Evolutionary conservation across 1,140 invertebrate species (phyloP).

Genomic region (Heliothis subflexa): DNA sequence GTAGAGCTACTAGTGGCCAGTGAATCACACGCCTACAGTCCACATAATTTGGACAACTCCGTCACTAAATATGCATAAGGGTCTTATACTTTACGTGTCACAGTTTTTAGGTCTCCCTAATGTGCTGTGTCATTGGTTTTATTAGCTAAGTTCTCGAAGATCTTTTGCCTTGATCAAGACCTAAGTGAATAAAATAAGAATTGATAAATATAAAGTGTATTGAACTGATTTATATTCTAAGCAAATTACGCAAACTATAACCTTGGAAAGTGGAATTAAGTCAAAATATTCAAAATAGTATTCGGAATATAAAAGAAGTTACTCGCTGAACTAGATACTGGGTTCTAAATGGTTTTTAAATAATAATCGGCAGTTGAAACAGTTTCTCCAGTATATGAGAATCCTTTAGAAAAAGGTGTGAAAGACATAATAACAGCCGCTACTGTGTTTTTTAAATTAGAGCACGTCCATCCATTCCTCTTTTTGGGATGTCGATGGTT

Average conservation of each 20-base stretch:
- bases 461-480: constrained; percentile 41
- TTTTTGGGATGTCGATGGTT: constrained; percentile 40
- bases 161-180: constrained; percentile 2
- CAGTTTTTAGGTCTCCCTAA: constrained; percentile 21
- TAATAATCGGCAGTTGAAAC: constrained; percentile 7
- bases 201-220: background rate
- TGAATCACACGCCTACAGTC: constrained; percentile 54
- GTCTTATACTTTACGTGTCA: constrained; percentile 16
- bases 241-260: background rate
- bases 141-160: constrained; percentile 14
- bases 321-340: background rate
- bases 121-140: constrained; percentile 8
- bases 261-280: background rate
- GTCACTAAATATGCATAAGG: constrained; percentile 34
- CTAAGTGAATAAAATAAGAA: background rate
- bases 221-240: constrained; percentile 12
- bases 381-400: constrained; percentile 11
- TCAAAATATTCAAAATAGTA: background rate
- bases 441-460: constrained; percentile 47
- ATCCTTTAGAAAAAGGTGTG: constrained; percentile 38
- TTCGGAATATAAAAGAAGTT: background rate
- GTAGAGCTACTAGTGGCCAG: constrained; percentile 36
- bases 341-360: background rate
- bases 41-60: constrained; percentile 5
- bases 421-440: constrained; percentile 18